Base-by-base conservation (phyloP, 2,797 vertebrate genomes). In the Hippocampus kuda region DNA sequence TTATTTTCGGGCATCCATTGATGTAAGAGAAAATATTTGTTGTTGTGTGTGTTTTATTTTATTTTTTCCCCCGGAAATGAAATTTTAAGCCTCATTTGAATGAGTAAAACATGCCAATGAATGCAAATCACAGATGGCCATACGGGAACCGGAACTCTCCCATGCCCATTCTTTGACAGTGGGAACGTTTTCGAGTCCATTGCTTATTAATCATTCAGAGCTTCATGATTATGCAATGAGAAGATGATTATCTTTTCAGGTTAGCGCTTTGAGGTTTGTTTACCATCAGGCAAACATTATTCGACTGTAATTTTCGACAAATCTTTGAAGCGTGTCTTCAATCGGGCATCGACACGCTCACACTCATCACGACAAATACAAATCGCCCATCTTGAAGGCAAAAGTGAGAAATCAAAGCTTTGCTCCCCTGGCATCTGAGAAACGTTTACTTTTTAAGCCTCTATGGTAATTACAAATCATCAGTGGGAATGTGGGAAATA, bases 181-280 rank as follows among this genome's bases (percentile, higher is more conserved):
- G n/a, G n/a, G n/a, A 64, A 41, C 13, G 5, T 64, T 64, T 24
- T n/a, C 10, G 41, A 41, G n/a, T 44, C 41, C n/a, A 44, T n/a
- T 64, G 62, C 11, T 64, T 46, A 64, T 64, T 20, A 44, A 64
- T 46, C 44, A 44, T 64, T 64, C 42, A 64, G 44, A 64, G 13
- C n/a, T 26, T 46, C 12, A 26, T 42, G 41, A 63, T 44, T 63
- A 44, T 44, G 22, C 61, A 63, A 44, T 13, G 10, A 18, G 41
- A 64, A 24, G n/a, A 64, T 16, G 41, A 46, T 24, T 46, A 44
- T 10, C n/a, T 46, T 64, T 64, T 64, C 24, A 20, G 15, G 9
- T 64, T 64, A 64, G 41, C n/a, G 41, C 41, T 44, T 26, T 30
- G 15, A 16, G 57, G 1, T 60, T 63, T 64, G 62, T 44, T 46